A percentile compares a stretch with the other conserved stretches of the same genome.
These are phyloP conservation scores for Numenius phaeopus DNA, from an alignment of 2,797 vertebrate genomes.

Conservation along the genomic window DNA sequence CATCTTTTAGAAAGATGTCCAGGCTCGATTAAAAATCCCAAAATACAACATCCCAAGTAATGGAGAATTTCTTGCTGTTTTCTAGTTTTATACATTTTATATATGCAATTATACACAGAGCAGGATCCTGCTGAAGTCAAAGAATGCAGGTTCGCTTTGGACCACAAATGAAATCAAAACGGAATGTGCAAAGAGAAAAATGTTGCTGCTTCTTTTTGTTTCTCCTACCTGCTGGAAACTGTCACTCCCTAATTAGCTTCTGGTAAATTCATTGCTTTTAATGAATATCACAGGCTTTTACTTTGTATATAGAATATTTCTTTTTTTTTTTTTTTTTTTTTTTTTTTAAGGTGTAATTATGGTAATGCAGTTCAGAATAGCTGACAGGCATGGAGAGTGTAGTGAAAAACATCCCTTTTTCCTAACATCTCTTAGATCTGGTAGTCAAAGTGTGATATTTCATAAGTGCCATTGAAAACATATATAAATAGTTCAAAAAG, in stretches of 20 bases:
- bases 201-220: neutral
- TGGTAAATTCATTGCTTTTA: neutral
- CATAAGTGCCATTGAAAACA: neutral
- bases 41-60: neutral
- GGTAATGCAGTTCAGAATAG: neutral
- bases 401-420: neutral
- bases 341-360: neutral
- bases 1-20: neutral
- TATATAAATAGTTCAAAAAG: neutral
- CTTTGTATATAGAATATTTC: neutral
- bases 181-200: neutral
- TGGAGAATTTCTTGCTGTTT: neutral
- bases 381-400: neutral
- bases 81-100: neutral
- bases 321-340: neutral
- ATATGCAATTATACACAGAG: neutral
- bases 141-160: neutral
- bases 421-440: neutral
- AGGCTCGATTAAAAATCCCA: neutral
- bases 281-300: neutral
- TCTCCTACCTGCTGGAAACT: neutral
- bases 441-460: neutral
- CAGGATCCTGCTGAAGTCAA: neutral
- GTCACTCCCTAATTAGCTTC: neutral
- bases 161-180: neutral